A percentile compares a stretch with the other conserved stretches of the same genome.
Conservation (phyloP, 2,797 vertebrate genomes). For the Scolopax rusticola region DNA sequence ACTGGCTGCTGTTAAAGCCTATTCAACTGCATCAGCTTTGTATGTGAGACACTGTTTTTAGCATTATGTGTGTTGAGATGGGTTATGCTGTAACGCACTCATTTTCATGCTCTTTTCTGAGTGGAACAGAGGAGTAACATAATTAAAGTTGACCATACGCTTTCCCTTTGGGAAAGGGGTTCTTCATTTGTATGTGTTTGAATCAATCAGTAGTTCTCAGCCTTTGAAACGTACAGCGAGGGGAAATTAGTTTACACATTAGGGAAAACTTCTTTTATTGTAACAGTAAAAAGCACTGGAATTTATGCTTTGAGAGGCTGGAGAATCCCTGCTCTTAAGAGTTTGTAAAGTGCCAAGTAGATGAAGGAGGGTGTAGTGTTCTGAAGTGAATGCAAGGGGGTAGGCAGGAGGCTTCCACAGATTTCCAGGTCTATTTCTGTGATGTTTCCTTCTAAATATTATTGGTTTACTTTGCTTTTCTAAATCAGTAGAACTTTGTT, state of each 20-base stretch:
- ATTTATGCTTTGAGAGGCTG: not conserved
- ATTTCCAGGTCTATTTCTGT: not conserved
- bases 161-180: not conserved
- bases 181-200: not conserved
- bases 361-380: not conserved
- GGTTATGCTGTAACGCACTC: not conserved
- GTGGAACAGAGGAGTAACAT: not conserved
- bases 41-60: fast-evolving
- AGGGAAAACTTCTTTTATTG: fast-evolving
- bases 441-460: not conserved
- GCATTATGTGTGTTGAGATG: not conserved
- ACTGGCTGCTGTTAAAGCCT: not conserved
- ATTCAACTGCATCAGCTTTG: not conserved
- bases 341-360: not conserved
- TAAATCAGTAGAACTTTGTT: not conserved
- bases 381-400: not conserved
- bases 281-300: not conserved
- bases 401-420: not conserved
- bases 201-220: not conserved
- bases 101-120: not conserved
- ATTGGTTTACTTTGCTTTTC: not conserved
- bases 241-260: not conserved
- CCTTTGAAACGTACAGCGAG: not conserved
- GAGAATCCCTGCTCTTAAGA: not conserved
- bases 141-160: not conserved